Evolutionary conservation across 2,888 invertebrate species (phyloP), one percentile per base, ranked within the genome.

Genomic region (Macrosoma leucophasiata): DNA sequence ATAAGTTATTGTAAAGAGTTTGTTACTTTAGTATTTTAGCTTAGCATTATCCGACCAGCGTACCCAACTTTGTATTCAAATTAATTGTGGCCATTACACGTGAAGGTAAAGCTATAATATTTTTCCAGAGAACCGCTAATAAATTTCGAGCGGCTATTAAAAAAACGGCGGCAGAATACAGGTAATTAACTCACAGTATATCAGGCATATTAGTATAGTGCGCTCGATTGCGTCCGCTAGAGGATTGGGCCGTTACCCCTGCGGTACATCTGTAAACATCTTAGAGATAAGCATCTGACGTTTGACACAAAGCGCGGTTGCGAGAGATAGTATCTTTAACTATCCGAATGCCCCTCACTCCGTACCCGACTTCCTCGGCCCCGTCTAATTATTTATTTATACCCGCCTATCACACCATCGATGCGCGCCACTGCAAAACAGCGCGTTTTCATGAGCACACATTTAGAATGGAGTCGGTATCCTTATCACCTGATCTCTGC

Each of bases 271-370:
- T 82, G 82, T 81, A 82, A 82, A 82, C 81, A 81, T 82, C 78
- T 78, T 58, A 58, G 41, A 64, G 82, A 82, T 82, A 77, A 72
- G 36, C 58, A 84, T 84, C 82, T 79, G 82, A 81, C 82, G 81
- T 78, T 81, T 84, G 82, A 81, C 82, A 82, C 82, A 82, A 84
- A 84, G 79, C 81, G 76, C 77, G 79, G 77, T 75, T 75, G 74
- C 74, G 59, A 55, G 60, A 65, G 81, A 82, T 82, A 69, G 50
- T 62, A 82, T 82, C 82, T 77, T 22, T 70, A 78, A 79, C 79
- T 78, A 78, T 76, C 69, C 62, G 62, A 55, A 58, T 60, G 56
- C 64, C 55, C 56, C 52, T 46, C 52, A 47, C 58, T 51, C 39
- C 39, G 14, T 39, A 35, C 45, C 41, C 39, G 37, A 63, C 72